Conservation (phyloP, 2,797 vertebrate species). For the Micromesistius poutassou region DNA sequence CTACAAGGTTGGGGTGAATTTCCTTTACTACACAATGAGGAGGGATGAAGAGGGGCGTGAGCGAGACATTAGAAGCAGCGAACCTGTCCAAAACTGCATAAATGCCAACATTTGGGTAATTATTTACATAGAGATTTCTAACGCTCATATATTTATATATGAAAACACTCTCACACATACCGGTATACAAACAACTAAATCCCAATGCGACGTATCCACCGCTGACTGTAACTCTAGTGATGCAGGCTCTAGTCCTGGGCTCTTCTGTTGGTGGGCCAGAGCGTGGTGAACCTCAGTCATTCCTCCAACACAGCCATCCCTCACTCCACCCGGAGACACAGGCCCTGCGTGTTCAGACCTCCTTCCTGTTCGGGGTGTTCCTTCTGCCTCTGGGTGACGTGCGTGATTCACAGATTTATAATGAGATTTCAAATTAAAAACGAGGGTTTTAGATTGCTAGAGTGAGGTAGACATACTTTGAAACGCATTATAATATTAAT, state of each 20-base stretch:
- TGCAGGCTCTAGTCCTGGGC: constrained; percentile 60
- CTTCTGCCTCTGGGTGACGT: constrained; percentile 48
- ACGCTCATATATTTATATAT: constrained; percentile 74
- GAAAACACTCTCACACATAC: constrained; percentile 73
- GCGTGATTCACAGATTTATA: constrained; percentile 54
- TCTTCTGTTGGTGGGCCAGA: constrained; percentile 61
- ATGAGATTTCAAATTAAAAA: constrained; percentile 51
- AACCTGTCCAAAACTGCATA: constrained; percentile 77
- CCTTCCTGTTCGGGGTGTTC: constrained; percentile 11
- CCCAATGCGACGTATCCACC: constrained; percentile 61
- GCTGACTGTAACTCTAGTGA: constrained; percentile 46
- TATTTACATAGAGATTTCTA: constrained; percentile 74
- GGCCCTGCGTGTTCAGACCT: constrained; percentile 69
- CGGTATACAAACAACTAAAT: constrained; percentile 69
- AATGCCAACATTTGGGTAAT: constrained; percentile 72
- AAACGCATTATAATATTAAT: constrained; percentile 72
- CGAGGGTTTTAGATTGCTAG: constrained; percentile 64
- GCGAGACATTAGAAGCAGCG: constrained; percentile 74
- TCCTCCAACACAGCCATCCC: constrained; percentile 47
- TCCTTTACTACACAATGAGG: constrained; percentile 73
- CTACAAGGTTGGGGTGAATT: constrained; percentile 77
- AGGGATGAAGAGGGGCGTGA: constrained; percentile 66
- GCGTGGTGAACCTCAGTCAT: constrained; percentile 63
- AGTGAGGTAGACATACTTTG: constrained; percentile 79
- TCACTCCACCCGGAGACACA: constrained; percentile 71